These are phyloP conservation scores for Malacoctenus gilli DNA, from an alignment of 2,797 vertebrate species.

Conservation along the genomic window DNA sequence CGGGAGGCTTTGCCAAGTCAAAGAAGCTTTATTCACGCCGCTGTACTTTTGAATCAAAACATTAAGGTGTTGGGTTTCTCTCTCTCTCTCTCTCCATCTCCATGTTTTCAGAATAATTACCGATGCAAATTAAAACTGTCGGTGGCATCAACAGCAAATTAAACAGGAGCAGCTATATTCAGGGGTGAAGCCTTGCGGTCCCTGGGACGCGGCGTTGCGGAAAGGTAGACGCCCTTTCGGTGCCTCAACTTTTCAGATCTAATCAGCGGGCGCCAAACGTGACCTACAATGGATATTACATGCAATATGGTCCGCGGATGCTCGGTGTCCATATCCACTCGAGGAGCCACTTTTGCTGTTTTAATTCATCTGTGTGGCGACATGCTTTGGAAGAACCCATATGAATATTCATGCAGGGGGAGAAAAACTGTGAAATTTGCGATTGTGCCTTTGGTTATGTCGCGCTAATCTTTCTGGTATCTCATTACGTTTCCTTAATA, in stretches of 20 bases:
- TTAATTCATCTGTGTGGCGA: conserved; percentile 27
- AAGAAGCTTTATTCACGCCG: background rate
- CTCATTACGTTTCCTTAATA: conserved; percentile 21
- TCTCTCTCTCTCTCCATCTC: too few relatives aligned
- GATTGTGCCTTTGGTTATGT: conserved; percentile 18
- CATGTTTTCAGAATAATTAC: background rate
- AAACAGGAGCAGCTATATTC: conserved; percentile 5
- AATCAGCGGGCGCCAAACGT: conserved; percentile 42
- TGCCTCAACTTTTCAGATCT: conserved; percentile 20
- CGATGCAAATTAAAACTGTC: conserved; percentile 1
- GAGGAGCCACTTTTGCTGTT: conserved; percentile 25
- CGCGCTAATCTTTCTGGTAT: conserved; percentile 16
- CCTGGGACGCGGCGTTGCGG: conserved; percentile 10
- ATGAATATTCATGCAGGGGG: conserved; percentile 41
- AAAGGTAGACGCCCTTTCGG: conserved; percentile 16
- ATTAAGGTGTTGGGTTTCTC: background rate
- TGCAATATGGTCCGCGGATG: conserved; percentile 13
- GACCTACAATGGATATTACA: conserved; percentile 32
- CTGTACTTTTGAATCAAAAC: background rate
- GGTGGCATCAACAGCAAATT: conserved; percentile 3
- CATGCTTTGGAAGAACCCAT: conserved; percentile 11
- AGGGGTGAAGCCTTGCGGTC: conserved; percentile 3
- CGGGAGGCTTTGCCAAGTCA: too few relatives aligned
- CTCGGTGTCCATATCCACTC: conserved; percentile 11
- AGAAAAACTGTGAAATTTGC: conserved; percentile 30